These are phyloP conservation scores for Amiota minor DNA, from an alignment of 2,888 invertebrate species.

Conservation along the genomic window DNA sequence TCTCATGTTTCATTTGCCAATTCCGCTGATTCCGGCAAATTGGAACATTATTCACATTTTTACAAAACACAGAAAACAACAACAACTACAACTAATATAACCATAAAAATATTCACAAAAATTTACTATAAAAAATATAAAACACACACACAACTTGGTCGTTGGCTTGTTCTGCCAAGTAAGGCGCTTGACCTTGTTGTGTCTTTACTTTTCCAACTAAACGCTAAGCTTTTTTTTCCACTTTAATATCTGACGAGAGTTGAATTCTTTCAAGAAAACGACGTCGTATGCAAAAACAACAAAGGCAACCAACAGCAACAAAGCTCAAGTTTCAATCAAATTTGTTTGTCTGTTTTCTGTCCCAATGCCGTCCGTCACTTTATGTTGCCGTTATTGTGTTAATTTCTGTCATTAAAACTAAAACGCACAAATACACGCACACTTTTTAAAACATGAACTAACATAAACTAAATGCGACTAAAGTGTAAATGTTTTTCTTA, in stretches of 20 bases:
- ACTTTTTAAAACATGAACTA: not conserved
- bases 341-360: too few species aligned
- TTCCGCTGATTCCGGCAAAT: too few species aligned
- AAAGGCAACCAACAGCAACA: slow-evolving; percentile 35
- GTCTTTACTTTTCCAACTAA: slow-evolving; percentile 35
- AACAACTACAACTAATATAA: too few species aligned
- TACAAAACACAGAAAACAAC: too few species aligned
- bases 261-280: slow-evolving; percentile 60
- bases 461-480: too few species aligned
- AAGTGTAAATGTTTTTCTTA: too few species aligned
- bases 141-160: too few species aligned
- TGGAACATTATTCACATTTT: too few species aligned
- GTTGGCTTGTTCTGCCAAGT: slow-evolving; percentile 47
- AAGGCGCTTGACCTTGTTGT: slow-evolving; percentile 64
- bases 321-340: slow-evolving; percentile 58
- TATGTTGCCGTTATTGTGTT: slow-evolving; percentile 39
- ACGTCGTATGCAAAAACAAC: slow-evolving; percentile 56
- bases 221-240: slow-evolving; percentile 33
- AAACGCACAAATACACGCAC: slow-evolving; percentile 33
- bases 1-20: too few species aligned
- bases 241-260: slow-evolving; percentile 1
- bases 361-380: too few species aligned
- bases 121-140: slow-evolving; percentile 44
- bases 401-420: slow-evolving; percentile 44
- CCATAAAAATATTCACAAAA: not conserved